Evolutionary conservation across 2,888 invertebrate genomes (phyloP).

Genomic region (Mechanitis mazaeus): DNA sequence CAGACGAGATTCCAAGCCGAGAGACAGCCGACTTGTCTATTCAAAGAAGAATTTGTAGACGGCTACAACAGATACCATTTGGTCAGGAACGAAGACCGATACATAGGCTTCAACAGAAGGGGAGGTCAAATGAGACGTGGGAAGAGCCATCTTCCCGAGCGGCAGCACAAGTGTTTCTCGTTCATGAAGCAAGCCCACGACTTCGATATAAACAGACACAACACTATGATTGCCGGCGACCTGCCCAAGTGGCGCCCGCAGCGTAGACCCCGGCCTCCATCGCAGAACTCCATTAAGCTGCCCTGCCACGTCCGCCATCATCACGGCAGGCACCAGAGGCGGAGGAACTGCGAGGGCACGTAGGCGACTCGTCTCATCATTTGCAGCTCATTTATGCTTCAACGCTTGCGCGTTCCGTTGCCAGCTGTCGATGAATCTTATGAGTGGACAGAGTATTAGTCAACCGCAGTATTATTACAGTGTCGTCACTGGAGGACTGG

Average conservation of each 20-base stretch:
- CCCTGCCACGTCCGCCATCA: conserved; percentile 67
- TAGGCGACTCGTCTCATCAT: conserved; percentile 48
- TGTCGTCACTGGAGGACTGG: conserved; percentile 63
- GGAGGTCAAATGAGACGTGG: conserved; percentile 74
- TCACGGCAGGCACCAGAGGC: conserved; percentile 65
- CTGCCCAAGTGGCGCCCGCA: conserved; percentile 61
- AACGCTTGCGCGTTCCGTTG: conserved; percentile 74
- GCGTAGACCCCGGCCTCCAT: conserved; percentile 61
- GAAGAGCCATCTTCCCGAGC: conserved; percentile 58
- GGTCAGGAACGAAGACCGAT: conserved; percentile 76
- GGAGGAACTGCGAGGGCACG: conserved; percentile 71
- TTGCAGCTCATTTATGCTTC: conserved; percentile 70
- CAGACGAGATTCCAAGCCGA: conserved; percentile 76
- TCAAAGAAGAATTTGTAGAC: conserved; percentile 79
- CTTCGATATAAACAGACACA: conserved; percentile 79
- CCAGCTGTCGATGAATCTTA: conserved; percentile 71
- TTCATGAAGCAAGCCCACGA: conserved; percentile 79
- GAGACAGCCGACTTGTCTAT: conserved; percentile 78
- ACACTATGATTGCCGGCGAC: conserved; percentile 73
- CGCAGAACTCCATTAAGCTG: conserved; percentile 60
- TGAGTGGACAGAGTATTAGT: conserved; percentile 76
- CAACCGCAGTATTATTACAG: conserved; percentile 77
- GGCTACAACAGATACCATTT: conserved; percentile 80
- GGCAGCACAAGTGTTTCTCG: conserved; percentile 76
- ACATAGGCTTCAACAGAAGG: conserved; percentile 79